Conservation (phyloP, 2,888 invertebrate genomes). For the Acanthococcus lagerstroemiae region DNA sequence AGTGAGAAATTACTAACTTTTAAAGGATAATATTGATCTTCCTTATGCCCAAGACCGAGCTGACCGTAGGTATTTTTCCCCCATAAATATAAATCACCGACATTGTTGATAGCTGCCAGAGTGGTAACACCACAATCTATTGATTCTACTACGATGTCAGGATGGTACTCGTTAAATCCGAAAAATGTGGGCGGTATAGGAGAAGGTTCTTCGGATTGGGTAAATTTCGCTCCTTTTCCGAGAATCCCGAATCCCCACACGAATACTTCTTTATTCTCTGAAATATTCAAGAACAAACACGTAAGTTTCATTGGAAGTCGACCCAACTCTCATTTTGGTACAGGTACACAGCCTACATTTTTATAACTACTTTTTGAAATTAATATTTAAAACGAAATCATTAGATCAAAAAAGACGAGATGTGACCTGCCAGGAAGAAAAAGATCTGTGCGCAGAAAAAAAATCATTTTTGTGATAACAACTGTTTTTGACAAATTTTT, state of each 20-base stretch:
- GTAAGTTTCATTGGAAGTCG: not conserved
- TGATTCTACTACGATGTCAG: constrained; percentile 53
- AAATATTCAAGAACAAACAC: constrained; percentile 32
- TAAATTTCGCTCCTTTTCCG: constrained; percentile 74
- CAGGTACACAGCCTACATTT: too few species aligned
- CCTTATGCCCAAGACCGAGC: constrained; percentile 67
- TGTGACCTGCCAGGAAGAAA: too few species aligned
- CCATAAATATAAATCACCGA: constrained; percentile 83
- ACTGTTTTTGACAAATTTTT: too few species aligned
- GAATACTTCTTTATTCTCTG: constrained; percentile 73
- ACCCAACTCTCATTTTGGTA: too few species aligned
- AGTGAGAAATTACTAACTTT: constrained; percentile 51
- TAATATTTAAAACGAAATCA: too few species aligned
- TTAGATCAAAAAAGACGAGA: too few species aligned
- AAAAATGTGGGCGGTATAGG: constrained; percentile 70
- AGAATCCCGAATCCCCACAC: constrained; percentile 92
- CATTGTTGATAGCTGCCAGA: constrained; percentile 70
- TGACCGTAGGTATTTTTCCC: constrained; percentile 76
- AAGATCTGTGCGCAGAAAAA: too few species aligned
- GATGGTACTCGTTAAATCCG: constrained; percentile 73
- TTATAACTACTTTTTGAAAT: too few species aligned
- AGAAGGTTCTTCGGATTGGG: constrained; percentile 55
- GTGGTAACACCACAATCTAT: constrained; percentile 64
- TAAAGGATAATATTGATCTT: constrained; percentile 81
- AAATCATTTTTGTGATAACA: too few species aligned